Evolutionary conservation across 2,797 vertebrate species (phyloP), one percentile per base, ranked within the genome.

Genomic region (Astyanax mexicanus): DNA sequence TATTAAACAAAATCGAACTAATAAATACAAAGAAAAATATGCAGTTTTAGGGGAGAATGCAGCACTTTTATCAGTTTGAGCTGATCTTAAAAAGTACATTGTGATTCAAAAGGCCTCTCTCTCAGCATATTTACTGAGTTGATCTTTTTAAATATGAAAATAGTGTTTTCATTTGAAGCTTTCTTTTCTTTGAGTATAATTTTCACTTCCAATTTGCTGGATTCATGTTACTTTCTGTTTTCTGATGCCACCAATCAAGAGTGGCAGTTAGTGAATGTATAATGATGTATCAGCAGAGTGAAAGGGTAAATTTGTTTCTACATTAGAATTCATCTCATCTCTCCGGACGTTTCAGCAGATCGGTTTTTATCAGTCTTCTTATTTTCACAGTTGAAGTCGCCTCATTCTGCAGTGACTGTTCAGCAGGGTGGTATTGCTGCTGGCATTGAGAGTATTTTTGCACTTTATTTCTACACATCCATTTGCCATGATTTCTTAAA

Each of bases 391-490:
- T 47, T 3, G 4, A n/a, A 32, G 42, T 45, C 23, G 13, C 21
- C 7, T 21, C 9, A 12, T 51, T 7, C 27, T 32, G 23, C 61
- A 65, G 19, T n/a, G 42, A 47, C 9, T 49, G 62, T 65, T 29
- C 42, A 23, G 61, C 54, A 40, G 55, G 55, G 5, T 52, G 21
- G 47, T 67, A 11, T 35, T 67, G 64, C 64, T 49, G 64, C 64
- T 32, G 64, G 44, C 44, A 51, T 35, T 42, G 11, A 76, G 23
- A 76, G 32, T 64, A 77, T 55, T 70, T 69, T 54, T 64, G 67
- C 74, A 77, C 74, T 70, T 77, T 64, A 70, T 77, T 76, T 62
- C 74, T 69, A 10, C 44, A 69, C 25, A 52, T 62, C 66, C 37
- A 67, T 49, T 32, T 27, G 25, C 29, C 37, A 55, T 64, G n/a